Conservation (phyloP, 2,797 vertebrate genomes). For the Poeciliopsis gracilis region DNA sequence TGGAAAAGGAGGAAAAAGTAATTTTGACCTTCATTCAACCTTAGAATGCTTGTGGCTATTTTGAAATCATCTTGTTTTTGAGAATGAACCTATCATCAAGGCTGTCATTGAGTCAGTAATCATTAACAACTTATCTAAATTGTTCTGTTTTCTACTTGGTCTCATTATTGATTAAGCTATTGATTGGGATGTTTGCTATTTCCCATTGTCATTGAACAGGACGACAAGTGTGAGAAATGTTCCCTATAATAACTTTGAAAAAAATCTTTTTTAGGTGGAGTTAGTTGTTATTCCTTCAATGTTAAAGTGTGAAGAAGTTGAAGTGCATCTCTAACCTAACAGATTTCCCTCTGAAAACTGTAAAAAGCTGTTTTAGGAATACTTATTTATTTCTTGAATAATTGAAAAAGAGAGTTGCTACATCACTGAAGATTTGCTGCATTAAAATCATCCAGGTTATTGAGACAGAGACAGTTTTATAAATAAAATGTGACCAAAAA, state of each 20-base stretch:
- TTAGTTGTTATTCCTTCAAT: background rate
- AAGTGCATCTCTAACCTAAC: background rate
- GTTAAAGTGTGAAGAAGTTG: background rate
- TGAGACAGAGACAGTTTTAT: background rate
- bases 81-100: conserved; percentile 8
- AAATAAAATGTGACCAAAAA: background rate
- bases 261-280: background rate
- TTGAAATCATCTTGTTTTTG: background rate
- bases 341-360: background rate
- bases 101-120: conserved; percentile 36
- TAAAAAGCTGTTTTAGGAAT: background rate
- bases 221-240: conserved; percentile 2
- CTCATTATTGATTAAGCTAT: conserved; percentile 43
- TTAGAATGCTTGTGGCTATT: background rate
- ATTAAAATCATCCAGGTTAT: background rate
- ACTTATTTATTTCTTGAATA: background rate
- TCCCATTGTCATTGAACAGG: conserved; percentile 12
- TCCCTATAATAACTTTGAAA: conserved; percentile 9
- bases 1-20: background rate
- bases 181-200: conserved; percentile 32
- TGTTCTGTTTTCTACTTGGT: conserved; percentile 29
- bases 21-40: background rate
- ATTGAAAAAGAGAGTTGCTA: background rate
- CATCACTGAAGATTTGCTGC: background rate
- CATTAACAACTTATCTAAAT: conserved; percentile 53